phyloP scores from a whole-genome alignment of 2,888 invertebrate species.

The Orthonychiurus folsomi region DNA sequence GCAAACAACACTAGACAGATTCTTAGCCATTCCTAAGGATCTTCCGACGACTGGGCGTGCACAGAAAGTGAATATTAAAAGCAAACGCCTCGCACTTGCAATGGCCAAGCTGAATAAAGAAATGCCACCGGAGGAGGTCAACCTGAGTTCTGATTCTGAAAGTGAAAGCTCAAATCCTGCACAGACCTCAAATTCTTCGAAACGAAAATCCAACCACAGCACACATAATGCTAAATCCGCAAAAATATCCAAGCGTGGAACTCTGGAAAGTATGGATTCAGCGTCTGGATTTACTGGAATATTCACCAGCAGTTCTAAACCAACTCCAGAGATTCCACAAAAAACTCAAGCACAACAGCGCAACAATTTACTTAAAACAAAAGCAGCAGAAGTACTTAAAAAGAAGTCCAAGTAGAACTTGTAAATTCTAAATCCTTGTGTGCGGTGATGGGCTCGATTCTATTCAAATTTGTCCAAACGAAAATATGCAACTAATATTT shows the following conservation, averaged over 20 bases:
- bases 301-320: no score
- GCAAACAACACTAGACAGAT: conserved; percentile 36
- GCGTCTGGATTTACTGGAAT: no score
- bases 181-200: not conserved
- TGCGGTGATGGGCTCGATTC: no score
- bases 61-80: conserved; percentile 28
- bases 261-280: not conserved
- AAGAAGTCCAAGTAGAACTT: conserved; percentile 18
- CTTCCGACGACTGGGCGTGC: conserved; percentile 11
- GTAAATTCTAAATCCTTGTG: no score
- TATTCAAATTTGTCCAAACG: no score
- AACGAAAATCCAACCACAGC: not conserved
- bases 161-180: not conserved
- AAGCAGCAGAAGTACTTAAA: conserved; percentile 61
- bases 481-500: no score
- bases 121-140: conserved; percentile 26
- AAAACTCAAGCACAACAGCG: conserved; percentile 58
- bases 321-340: conserved; percentile 55
- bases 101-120: conserved; percentile 34
- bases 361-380: conserved; percentile 59
- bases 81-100: conserved; percentile 35
- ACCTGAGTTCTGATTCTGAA: conserved; percentile 27
- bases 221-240: no score
- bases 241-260: not conserved
- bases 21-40: conserved; percentile 21